Conservation (phyloP, 2,113 vertebrate species). For the Talpa occidentalis region DNA sequence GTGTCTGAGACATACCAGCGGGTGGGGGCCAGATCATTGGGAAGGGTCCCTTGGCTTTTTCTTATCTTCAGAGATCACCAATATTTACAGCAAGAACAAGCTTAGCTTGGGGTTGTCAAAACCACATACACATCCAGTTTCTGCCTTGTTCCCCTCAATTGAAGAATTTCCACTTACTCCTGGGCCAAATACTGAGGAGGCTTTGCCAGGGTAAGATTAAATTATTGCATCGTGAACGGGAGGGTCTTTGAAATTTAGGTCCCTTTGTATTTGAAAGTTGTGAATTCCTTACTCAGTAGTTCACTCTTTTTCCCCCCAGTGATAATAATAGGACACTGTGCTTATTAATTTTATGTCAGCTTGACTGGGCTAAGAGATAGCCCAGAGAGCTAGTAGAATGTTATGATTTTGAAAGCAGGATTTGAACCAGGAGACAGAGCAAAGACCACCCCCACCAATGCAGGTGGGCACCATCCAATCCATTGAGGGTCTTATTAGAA, state of each 20-base stretch:
- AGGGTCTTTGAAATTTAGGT: neutral
- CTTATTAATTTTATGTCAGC: neutral
- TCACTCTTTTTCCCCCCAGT: neutral
- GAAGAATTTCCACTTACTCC: neutral
- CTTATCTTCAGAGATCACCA: neutral
- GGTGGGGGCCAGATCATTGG: neutral
- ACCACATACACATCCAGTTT: neutral
- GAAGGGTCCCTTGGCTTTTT: neutral
- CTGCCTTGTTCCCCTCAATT: neutral
- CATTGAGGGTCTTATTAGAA: neutral
- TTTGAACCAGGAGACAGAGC: neutral
- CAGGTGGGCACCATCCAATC: neutral
- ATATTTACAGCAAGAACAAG: neutral
- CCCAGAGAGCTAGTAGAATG: neutral
- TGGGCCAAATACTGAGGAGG: neutral
- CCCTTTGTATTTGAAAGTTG: neutral
- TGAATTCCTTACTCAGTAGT: neutral
- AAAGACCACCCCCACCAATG: too few relatives aligned
- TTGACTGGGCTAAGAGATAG: neutral
- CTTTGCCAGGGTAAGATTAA: neutral
- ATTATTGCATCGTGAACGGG: neutral
- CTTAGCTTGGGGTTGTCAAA: neutral
- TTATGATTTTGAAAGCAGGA: neutral
- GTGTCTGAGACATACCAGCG: neutral
- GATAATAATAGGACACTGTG: neutral